A percentile compares a stretch with the other conserved stretches of the same genome.
Evolutionary conservation across 2,797 vertebrate species (phyloP).

Genomic region (Mormyrus hasselquistii): DNA sequence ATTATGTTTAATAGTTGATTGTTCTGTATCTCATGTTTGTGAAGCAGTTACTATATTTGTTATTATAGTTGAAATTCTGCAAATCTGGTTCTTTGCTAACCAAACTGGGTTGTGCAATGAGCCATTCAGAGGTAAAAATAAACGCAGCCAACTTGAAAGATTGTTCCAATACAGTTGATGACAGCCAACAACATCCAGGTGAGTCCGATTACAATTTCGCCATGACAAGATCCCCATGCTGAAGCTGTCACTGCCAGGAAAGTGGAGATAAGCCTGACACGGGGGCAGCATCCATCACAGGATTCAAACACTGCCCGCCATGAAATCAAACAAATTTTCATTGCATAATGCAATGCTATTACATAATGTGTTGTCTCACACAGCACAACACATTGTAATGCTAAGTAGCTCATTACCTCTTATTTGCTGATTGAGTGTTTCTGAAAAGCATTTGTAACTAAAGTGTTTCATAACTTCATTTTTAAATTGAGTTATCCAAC

Average conservation of each 20-base stretch:
- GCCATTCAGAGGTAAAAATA: background rate
- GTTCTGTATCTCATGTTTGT: background rate
- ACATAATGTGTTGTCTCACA: background rate
- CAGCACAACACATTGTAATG: background rate
- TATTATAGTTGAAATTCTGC: background rate
- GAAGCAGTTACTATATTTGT: background rate
- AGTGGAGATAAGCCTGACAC: background rate
- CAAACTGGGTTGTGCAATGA: background rate
- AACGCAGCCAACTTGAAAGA: background rate
- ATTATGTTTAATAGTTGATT: background rate
- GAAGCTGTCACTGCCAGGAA: background rate
- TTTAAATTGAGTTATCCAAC: background rate
- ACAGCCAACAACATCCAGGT: background rate
- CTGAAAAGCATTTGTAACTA: background rate
- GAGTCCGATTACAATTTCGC: background rate
- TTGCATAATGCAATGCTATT: background rate
- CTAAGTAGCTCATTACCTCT: background rate
- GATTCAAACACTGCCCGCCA: background rate
- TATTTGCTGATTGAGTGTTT: background rate
- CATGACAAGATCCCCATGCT: background rate
- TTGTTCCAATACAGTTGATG: background rate
- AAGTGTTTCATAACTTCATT: background rate
- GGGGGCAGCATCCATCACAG: background rate
- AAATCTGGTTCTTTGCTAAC: background rate
- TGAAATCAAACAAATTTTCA: background rate